A percentile compares a stretch with the other conserved stretches of the same genome.
phyloP scores from a whole-genome alignment of 1,140 invertebrate species.

The Nixonia krombeini region DNA sequence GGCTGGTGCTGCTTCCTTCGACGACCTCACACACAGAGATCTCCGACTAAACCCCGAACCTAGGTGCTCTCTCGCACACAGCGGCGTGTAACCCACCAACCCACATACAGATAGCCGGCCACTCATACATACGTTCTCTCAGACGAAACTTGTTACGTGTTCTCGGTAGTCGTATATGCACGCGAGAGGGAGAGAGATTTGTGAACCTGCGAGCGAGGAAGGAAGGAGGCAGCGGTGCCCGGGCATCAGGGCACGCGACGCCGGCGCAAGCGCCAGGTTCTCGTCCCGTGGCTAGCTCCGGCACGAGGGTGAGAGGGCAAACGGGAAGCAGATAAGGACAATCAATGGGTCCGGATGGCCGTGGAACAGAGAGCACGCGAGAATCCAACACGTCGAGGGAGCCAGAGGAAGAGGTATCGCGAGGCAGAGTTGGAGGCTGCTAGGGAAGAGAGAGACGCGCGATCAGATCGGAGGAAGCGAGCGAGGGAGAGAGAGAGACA shows the following conservation, averaged over 20 bases:
- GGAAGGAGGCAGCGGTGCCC: slow-evolving; percentile 49
- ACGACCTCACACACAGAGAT: no score
- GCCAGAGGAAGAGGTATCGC: slow-evolving; percentile 7
- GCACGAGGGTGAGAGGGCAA: slow-evolving; percentile 44
- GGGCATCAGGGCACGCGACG: slow-evolving; percentile 62
- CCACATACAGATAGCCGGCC: neutral
- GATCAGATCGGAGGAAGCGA: slow-evolving; percentile 3
- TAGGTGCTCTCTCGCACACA: neutral
- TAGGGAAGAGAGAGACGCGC: neutral
- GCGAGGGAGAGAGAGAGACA: no score
- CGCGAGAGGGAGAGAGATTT: slow-evolving; percentile 45
- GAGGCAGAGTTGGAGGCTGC: slow-evolving; percentile 20
- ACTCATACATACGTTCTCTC: neutral
- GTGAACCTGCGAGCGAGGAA: slow-evolving; percentile 42
- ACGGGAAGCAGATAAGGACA: slow-evolving; percentile 17
- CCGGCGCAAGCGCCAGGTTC: slow-evolving; percentile 51
- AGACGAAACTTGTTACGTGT: slow-evolving; percentile 56
- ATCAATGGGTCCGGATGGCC: slow-evolving; percentile 30
- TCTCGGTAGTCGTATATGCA: slow-evolving; percentile 44
- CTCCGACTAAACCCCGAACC: neutral
- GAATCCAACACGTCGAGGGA: slow-evolving; percentile 2
- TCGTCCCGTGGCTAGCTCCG: slow-evolving; percentile 46
- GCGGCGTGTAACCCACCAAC: neutral
- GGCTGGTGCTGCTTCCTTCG: no score
- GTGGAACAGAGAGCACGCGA: slow-evolving; percentile 27